phyloP scores from a whole-genome alignment of 2,888 invertebrate species.

The Malacosoma neustria region DNA sequence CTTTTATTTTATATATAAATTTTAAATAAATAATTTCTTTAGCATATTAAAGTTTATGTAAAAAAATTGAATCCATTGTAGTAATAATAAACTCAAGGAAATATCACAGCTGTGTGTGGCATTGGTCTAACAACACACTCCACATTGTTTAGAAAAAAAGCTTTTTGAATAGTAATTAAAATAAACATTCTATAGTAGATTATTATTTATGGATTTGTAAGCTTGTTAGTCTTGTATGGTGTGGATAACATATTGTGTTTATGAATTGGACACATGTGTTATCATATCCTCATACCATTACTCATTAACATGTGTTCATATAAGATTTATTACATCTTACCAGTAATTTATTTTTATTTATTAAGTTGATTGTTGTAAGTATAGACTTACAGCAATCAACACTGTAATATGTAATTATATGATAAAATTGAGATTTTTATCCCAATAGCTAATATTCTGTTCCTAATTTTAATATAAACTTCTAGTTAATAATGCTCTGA shows the following conservation, averaged over 20 bases:
- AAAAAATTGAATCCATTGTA: no score
- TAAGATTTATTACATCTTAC: not conserved
- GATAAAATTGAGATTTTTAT: no score
- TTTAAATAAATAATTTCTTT: no score
- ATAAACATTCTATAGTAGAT: conserved; percentile 29
- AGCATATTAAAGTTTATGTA: no score
- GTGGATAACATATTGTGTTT: conserved; percentile 33
- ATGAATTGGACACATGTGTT: conserved; percentile 34
- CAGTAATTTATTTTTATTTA: no score
- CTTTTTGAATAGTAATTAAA: conserved; percentile 20
- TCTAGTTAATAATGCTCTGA: not conserved
- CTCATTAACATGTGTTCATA: not conserved
- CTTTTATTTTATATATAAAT: no score
- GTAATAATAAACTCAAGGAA: no score
- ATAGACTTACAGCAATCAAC: no score
- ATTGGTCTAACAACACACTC: not conserved
- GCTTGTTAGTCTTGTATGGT: conserved; percentile 17
- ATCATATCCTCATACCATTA: conserved; percentile 18
- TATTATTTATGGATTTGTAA: conserved; percentile 31
- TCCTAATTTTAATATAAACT: not conserved
- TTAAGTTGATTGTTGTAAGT: no score
- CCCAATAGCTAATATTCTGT: not conserved
- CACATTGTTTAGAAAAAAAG: conserved; percentile 4
- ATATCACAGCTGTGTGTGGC: not conserved
- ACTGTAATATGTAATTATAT: no score